Evolutionary conservation across 2,113 vertebrate genomes (phyloP), one percentile per base, ranked within the genome.

Genomic region (Odobenus rosmarus): DNA sequence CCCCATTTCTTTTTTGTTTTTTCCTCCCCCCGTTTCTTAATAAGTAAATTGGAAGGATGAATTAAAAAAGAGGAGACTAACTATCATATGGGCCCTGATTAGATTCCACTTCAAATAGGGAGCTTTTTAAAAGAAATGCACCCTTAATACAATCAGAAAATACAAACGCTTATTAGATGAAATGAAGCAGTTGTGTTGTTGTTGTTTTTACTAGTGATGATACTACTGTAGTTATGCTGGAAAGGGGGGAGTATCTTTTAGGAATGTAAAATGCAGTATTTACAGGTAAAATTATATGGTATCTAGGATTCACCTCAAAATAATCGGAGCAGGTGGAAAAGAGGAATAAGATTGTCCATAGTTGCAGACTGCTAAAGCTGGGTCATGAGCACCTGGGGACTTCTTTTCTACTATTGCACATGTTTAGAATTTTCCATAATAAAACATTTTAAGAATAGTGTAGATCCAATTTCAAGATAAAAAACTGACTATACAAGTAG

Each of bases 51-150:
- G 31, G 24, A 83, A 71, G 6, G 42, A 69, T 69, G 12, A 80
- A 77, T 69, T 57, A 13, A 46, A 36, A n/a, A 18, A 26, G 6
- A 26, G 6, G 31, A 61, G 61, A 84, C 89, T 64, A 96, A 96
- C 33, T 57, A 77, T 71, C n/a, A 95, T 42, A 85, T 49, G 55
- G 39, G 90, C n/a, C 28, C 57, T 74, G 53, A 93, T 19, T 83
- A 26, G 31, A 81, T 89, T 96, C 96, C 23, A 85, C 64, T 62
- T 84, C 80, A 85, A 93, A 92, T 46, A 85, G 76, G 55, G 84
- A 82, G 36, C 21, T 87, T 96, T 93, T 90, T 16, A 24, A 51
- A 26, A 67, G 33, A 86, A 87, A 31, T 74, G 1, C 18, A 88
- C 83, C 89, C 77, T 96, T 23, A 93, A 26, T 36, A 33, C 4